Percentiles rank a stretch among this genome's conserved stretches.
Conservation (phyloP, 2,888 invertebrate species). For the Philereme vetulata region DNA sequence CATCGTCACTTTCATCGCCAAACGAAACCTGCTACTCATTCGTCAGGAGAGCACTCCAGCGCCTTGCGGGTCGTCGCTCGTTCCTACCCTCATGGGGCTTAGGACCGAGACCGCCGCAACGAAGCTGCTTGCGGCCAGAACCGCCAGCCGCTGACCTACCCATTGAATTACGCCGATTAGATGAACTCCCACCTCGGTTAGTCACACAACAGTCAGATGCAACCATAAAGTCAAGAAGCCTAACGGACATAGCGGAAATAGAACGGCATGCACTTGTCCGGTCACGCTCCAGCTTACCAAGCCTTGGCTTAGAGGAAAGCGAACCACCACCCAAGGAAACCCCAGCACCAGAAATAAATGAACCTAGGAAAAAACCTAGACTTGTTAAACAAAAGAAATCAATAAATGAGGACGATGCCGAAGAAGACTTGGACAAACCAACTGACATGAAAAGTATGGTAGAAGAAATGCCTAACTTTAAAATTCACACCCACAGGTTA, state of each 20-base stretch:
- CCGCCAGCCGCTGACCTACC: constrained; percentile 91
- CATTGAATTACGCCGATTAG: constrained; percentile 92
- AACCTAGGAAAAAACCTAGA: constrained; percentile 87
- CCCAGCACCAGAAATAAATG: constrained; percentile 59
- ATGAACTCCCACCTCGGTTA: constrained; percentile 81
- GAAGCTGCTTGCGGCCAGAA: constrained; percentile 88
- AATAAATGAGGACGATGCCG: constrained; percentile 89
- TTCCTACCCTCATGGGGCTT: constrained; percentile 92
- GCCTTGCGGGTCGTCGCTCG: constrained; percentile 89
- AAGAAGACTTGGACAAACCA: constrained; percentile 86
- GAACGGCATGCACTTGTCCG: constrained; percentile 88
- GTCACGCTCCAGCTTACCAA: constrained; percentile 90
- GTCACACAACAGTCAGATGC: constrained; percentile 80
- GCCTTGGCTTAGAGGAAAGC: constrained; percentile 79
- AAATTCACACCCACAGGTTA: constrained; percentile 75
- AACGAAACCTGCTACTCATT: constrained; percentile 98
- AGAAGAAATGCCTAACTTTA: constrained; percentile 87
- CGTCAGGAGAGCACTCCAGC: constrained; percentile 93
- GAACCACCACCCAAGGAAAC: constrained; percentile 56
- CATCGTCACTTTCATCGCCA: constrained; percentile 94
- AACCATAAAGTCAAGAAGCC: constrained; percentile 91
- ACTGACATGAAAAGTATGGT: constrained; percentile 88
- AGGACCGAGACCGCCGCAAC: constrained; percentile 59
- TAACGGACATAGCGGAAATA: constrained; percentile 91
- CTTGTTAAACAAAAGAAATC: constrained; percentile 94